Evolutionary conservation across 35 echinoderm and acorn worm species (phyloP), one percentile per base, ranked within the genome.

Genomic region (Lytechinus variegatus): DNA sequence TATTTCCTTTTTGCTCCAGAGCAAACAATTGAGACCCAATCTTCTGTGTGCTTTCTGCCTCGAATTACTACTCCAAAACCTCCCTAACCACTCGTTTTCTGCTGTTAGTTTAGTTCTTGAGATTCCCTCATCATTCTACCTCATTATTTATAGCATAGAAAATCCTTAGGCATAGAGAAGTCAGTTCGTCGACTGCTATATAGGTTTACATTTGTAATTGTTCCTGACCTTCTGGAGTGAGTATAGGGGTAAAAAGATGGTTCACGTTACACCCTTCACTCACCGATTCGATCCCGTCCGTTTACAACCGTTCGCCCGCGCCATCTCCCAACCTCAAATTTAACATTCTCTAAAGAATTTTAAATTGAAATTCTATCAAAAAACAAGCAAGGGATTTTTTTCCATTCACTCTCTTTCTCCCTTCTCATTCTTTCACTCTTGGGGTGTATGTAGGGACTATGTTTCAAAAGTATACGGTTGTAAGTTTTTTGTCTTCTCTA

Each of bases 351-450:
- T 53, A 93, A 93, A 93, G 92, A 93, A 93, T 93, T 93, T 93
- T 57, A 93, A 93, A 93, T 93, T 93, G 92, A 93, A 93, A 93
- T 93, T 93, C 54, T 93, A 93, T 93, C 92, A 93, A 93, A 79
- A 93, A 93, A 93, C 92, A 93, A 93, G 92, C 92, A 93, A 93
- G 55, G 92, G 54, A 33, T 57, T 27, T 93, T 93, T 93, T 93
- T 93, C 57, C 55, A 3, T 27, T 54, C 33, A 44, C 33, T 93
- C 92, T 11, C 53, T 27, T 27, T 93, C 12, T 93, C 53, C 16
- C 55, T 54, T 93, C 27, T 56, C 53, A 52, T 90, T 90, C 52
- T 90, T 90, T 90, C 88, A 52, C 8, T 90, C 88, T 52, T 27
- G 88, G 55, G 9, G 52, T 93, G 52, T 93, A 57, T 93, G 54